phyloP scores from a whole-genome alignment of 2,888 invertebrate species.

The Microchrysa polita region DNA sequence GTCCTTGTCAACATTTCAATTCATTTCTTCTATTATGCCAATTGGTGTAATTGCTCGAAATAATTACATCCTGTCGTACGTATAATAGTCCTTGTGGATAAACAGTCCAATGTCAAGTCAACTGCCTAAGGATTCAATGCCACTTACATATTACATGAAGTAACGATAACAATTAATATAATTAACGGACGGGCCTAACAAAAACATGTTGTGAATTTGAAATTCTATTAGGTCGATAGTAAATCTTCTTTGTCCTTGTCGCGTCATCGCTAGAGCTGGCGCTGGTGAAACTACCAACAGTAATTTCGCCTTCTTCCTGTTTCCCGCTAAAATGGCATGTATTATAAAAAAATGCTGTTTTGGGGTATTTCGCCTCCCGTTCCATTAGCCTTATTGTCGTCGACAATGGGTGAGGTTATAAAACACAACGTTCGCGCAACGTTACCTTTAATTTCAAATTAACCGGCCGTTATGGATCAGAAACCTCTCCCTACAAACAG shows the following conservation, averaged over 20 bases:
- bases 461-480: too few species aligned
- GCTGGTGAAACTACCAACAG: neutral
- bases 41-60: slow-evolving; percentile 30
- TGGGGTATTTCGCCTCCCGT: neutral
- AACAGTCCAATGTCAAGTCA: neutral
- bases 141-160: slow-evolving; percentile 23
- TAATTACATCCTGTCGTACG: slow-evolving; percentile 22
- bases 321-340: too few species aligned
- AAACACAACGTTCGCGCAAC: too few species aligned
- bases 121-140: neutral
- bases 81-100: too few species aligned
- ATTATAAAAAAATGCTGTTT: neutral
- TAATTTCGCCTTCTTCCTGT: neutral
- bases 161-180: slow-evolving; percentile 40
- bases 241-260: slow-evolving; percentile 21
- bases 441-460: too few species aligned
- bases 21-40: slow-evolving; percentile 20
- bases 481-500: too few species aligned
- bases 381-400: neutral
- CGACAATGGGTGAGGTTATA: too few species aligned
- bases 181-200: slow-evolving; percentile 29
- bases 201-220: slow-evolving; percentile 42
- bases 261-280: neutral
- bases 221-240: slow-evolving; percentile 28
- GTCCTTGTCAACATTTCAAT: slow-evolving; percentile 16